These are phyloP conservation scores for Akabosia matsudoensis DNA, from an alignment of 1,140 invertebrate species.

Conservation along the genomic window DNA sequence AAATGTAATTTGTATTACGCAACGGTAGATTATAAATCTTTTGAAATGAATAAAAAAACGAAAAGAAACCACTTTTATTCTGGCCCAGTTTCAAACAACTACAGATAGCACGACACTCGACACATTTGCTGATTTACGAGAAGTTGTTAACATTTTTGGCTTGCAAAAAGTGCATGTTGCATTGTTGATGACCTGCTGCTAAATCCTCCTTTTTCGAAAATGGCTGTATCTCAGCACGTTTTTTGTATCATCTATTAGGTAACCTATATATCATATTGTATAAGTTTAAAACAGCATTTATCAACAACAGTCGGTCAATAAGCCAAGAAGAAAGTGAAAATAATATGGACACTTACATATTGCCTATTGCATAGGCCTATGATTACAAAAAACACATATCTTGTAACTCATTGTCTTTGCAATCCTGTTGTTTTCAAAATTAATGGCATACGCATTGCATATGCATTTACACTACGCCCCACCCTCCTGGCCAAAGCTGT, in stretches of 20 bases:
- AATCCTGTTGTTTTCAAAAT: neutral
- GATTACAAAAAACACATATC: neutral
- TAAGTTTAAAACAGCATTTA: too few relatives aligned
- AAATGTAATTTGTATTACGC: neutral
- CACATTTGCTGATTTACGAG: neutral
- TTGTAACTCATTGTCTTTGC: neutral
- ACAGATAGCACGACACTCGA: too few relatives aligned
- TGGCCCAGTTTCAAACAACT: conserved; percentile 19
- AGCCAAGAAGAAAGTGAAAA: too few relatives aligned
- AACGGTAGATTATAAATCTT: too few relatives aligned
- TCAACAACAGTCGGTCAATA: too few relatives aligned
- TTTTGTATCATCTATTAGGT: too few relatives aligned
- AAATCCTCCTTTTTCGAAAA: neutral
- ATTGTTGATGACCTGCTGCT: neutral
- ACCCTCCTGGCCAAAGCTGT: too few relatives aligned
- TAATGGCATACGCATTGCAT: neutral
- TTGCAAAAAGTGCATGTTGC: neutral
- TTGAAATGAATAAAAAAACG: neutral
- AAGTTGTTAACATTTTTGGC: neutral
- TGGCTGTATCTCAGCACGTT: too few relatives aligned
- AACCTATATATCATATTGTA: too few relatives aligned
- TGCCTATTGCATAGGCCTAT: too few relatives aligned
- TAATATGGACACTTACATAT: too few relatives aligned
- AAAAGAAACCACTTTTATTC: conserved; percentile 1
- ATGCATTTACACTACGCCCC: too few relatives aligned